A percentile compares a stretch with the other conserved stretches of the same genome.
Evolutionary conservation across 2,797 vertebrate genomes (phyloP).

Genomic region (Myoxocephalus aenaeus): DNA sequence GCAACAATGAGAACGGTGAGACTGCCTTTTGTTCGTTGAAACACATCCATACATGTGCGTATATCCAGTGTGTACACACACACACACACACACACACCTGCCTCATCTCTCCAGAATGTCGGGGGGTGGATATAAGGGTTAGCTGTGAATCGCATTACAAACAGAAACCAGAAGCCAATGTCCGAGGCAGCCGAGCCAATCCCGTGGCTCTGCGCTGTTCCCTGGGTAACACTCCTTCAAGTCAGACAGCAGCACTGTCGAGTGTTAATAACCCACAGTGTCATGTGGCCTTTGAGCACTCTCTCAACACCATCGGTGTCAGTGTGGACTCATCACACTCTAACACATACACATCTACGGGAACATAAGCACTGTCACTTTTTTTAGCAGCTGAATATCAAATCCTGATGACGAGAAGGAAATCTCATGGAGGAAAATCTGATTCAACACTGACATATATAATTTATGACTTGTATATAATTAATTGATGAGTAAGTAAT

Average conservation of each 20-base stretch:
- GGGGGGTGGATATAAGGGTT: constrained; percentile 48
- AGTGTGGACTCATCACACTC: constrained; percentile 55
- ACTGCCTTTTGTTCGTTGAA: constrained; percentile 14
- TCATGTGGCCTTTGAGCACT: constrained; percentile 71
- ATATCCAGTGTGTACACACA: neutral
- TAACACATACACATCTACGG: constrained; percentile 50
- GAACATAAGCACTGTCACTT: constrained; percentile 29
- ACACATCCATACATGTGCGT: constrained; percentile 17
- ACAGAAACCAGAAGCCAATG: constrained; percentile 50
- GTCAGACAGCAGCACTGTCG: constrained; percentile 74
- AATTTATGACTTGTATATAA: neutral
- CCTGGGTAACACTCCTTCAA: constrained; percentile 79
- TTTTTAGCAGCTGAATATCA: constrained; percentile 13
- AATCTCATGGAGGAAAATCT: neutral
- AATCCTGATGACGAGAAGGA: constrained; percentile 1
- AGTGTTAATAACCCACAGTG: constrained; percentile 82
- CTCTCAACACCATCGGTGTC: constrained; percentile 49
- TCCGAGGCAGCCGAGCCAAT: constrained; percentile 56
- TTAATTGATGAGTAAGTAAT: neutral
- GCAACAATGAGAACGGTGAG: constrained; percentile 98
- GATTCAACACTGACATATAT: neutral
- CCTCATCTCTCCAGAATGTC: constrained; percentile 26
- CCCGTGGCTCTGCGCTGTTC: constrained; percentile 69
- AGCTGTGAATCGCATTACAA: constrained; percentile 72
- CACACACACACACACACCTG: constrained; percentile 39